Conservation (phyloP, 2,888 invertebrate species). For the Platynereis dumerilii region DNA sequence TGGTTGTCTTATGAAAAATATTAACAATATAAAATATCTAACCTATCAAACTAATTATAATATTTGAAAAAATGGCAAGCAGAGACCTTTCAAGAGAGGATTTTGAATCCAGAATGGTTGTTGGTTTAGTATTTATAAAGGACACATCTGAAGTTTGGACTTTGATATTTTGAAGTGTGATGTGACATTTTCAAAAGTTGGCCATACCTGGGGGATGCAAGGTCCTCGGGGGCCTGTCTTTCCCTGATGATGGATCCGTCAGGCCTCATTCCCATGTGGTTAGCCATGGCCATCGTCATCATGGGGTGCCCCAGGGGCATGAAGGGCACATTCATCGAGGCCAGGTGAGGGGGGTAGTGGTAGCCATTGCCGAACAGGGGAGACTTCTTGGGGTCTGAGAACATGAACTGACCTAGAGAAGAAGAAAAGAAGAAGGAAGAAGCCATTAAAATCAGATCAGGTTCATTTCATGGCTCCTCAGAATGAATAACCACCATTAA, state of each 20-base stretch:
- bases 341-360: slow-evolving; percentile 54
- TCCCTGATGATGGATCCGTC: slow-evolving; percentile 32
- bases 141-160: too few relatives aligned
- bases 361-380: slow-evolving; percentile 54
- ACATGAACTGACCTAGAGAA: background rate
- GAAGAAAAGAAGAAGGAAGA: background rate
- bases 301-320: slow-evolving; percentile 57
- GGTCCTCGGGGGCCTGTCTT: slow-evolving; percentile 9
- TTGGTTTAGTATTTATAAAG: too few relatives aligned
- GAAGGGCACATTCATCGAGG: slow-evolving; percentile 50
- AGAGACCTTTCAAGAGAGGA: too few relatives aligned
- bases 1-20: too few relatives aligned
- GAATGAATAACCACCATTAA: background rate
- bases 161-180: too few relatives aligned
- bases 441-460: background rate
- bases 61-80: too few relatives aligned
- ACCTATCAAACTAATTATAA: too few relatives aligned
- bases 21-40: too few relatives aligned
- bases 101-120: too few relatives aligned
- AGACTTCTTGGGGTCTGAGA: slow-evolving; percentile 43
- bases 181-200: too few relatives aligned
- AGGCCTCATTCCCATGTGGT: slow-evolving; percentile 50
- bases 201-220: too few relatives aligned
- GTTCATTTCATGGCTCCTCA: background rate
- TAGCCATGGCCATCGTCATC: slow-evolving; percentile 52